These are phyloP conservation scores for Leptura quadrifasciata DNA, from an alignment of 2,888 invertebrate genomes.

Conservation along the genomic window DNA sequence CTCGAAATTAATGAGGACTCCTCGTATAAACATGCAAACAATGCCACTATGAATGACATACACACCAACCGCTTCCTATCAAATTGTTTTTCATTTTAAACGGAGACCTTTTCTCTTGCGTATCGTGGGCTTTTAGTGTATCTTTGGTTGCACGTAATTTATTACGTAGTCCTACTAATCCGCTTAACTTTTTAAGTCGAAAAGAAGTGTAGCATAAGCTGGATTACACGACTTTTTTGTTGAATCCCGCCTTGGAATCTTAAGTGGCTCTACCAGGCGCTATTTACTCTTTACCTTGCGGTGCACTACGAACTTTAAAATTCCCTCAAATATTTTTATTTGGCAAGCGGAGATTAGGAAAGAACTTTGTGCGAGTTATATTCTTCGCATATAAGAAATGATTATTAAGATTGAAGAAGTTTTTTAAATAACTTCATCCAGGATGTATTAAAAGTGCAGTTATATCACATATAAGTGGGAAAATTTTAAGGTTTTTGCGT, in stretches of 20 bases:
- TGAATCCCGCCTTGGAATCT: background rate
- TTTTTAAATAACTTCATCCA: too few species aligned
- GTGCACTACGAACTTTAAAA: background rate
- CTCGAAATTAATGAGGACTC: too few species aligned
- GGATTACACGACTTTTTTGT: constrained; percentile 30
- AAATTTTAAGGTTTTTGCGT: too few species aligned
- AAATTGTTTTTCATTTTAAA: too few species aligned
- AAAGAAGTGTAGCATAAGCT: constrained; percentile 42
- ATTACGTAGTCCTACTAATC: constrained; percentile 37
- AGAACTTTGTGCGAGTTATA: background rate
- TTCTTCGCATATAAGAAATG: background rate
- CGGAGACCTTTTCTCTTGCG: background rate
- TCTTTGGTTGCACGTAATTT: constrained; percentile 37
- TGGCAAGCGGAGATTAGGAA: background rate
- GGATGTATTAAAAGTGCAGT: too few species aligned
- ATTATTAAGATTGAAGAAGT: too few species aligned
- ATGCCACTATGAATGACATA: too few species aligned
- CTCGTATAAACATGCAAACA: too few species aligned
- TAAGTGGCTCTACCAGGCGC: background rate
- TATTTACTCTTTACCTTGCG: background rate
- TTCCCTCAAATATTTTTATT: background rate
- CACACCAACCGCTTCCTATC: too few species aligned
- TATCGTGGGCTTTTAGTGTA: constrained; percentile 3
- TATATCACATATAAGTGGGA: too few species aligned
- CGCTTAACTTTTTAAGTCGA: constrained; percentile 41